These are phyloP conservation scores for Rhopalosiphum nymphaeae DNA, from an alignment of 2,888 invertebrate species.

Conservation along the genomic window DNA sequence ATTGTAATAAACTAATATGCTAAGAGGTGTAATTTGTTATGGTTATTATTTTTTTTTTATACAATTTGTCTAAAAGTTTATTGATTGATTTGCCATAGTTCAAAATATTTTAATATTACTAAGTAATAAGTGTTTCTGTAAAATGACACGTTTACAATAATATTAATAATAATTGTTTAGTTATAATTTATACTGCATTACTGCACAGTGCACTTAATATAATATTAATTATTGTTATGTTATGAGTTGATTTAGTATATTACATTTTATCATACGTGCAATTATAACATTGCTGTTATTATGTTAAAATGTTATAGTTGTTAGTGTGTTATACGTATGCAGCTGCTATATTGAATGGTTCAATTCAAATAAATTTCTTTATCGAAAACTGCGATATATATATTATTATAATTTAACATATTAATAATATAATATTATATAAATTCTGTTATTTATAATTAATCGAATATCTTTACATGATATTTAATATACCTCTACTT, in stretches of 20 bases:
- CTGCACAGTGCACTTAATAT: neutral
- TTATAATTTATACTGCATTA: no score
- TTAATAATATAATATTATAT: neutral
- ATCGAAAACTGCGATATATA: neutral
- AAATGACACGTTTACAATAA: neutral
- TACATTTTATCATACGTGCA: neutral
- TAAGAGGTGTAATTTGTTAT: neutral
- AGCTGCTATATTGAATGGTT: neutral
- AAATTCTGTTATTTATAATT: neutral
- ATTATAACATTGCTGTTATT: neutral
- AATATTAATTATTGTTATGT: neutral
- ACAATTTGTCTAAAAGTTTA: neutral
- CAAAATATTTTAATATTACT: neutral
- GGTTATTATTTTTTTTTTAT: neutral
- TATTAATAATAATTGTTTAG: neutral
- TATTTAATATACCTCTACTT: neutral
- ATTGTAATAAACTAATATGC: neutral
- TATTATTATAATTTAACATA: neutral
- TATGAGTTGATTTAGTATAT: neutral
- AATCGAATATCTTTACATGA: neutral
- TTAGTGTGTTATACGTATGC: neutral
- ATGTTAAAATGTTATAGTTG: neutral
- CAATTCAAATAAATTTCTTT: neutral
- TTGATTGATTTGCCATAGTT: neutral
- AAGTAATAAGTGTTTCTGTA: neutral